phyloP scores from a whole-genome alignment of 2,888 invertebrate genomes.

The Platerodrilus igneus region DNA sequence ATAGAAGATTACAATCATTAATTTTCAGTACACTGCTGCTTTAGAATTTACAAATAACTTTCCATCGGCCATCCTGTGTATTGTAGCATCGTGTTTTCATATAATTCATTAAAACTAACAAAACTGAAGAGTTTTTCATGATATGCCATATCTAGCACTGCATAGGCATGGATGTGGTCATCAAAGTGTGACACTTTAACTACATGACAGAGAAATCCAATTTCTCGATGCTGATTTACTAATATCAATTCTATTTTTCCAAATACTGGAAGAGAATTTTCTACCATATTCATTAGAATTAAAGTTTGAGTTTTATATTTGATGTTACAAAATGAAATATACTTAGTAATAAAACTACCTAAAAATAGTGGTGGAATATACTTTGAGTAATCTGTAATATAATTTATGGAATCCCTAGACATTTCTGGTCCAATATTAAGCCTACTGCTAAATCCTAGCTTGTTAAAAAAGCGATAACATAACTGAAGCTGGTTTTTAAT shows the following conservation, averaged over 20 bases:
- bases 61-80: no score
- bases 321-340: not conserved
- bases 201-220: slow-evolving; percentile 1
- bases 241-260: not conserved
- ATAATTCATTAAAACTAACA: no score
- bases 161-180: no score
- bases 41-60: no score
- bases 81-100: no score
- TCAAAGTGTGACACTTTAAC: no score
- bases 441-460: not conserved
- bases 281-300: not conserved
- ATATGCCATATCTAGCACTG: no score
- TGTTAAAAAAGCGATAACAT: not conserved
- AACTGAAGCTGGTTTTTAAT: slow-evolving; percentile 4
- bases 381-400: not conserved
- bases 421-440: not conserved
- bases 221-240: not conserved
- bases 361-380: not conserved
- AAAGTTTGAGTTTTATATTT: not conserved
- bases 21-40: no score
- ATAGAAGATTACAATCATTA: no score
- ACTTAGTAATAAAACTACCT: not conserved
- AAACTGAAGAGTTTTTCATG: no score
- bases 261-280: not conserved
- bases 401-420: not conserved